These are phyloP conservation scores for Drosophila ogumai DNA, from an alignment of 1,140 invertebrate genomes.

Conservation along the genomic window DNA sequence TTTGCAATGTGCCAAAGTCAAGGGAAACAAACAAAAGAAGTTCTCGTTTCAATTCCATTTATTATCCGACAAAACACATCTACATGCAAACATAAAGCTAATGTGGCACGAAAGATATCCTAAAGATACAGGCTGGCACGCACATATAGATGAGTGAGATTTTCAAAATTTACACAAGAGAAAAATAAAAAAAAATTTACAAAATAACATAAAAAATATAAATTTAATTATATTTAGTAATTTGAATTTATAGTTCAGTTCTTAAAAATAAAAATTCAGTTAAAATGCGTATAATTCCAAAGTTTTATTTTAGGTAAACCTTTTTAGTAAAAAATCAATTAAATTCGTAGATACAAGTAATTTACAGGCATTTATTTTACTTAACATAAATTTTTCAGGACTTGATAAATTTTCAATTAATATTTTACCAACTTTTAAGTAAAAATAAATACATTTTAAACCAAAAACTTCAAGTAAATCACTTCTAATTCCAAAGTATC, in stretches of 20 bases:
- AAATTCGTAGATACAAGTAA: not conserved
- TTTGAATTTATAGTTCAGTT: too few species aligned
- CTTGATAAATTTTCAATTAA: too few species aligned
- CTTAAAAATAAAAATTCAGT: not conserved
- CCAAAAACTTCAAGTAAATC: not conserved
- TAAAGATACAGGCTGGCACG: constrained; percentile 32
- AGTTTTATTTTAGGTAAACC: not conserved
- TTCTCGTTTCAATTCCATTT: constrained; percentile 49
- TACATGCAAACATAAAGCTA: constrained; percentile 58
- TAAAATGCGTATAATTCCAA: not conserved
- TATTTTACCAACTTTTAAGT: too few species aligned
- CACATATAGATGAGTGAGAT: not conserved
- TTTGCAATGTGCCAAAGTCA: constrained; percentile 37
- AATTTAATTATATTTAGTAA: not conserved
- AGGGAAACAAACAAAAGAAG: constrained; percentile 46
- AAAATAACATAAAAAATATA: not conserved
- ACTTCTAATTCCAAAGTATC: not conserved
- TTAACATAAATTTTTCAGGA: too few species aligned
- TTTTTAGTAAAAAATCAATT: too few species aligned
- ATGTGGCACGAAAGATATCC: constrained; percentile 59
- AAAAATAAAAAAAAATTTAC: not conserved
- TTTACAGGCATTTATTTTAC: not conserved
- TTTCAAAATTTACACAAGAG: constrained; percentile 5
- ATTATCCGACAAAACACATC: constrained; percentile 63
- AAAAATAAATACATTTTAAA: too few species aligned